A percentile compares a stretch with the other conserved stretches of the same genome.
phyloP scores from a whole-genome alignment of 2,888 invertebrate genomes.

The Stenodema calcarata region DNA sequence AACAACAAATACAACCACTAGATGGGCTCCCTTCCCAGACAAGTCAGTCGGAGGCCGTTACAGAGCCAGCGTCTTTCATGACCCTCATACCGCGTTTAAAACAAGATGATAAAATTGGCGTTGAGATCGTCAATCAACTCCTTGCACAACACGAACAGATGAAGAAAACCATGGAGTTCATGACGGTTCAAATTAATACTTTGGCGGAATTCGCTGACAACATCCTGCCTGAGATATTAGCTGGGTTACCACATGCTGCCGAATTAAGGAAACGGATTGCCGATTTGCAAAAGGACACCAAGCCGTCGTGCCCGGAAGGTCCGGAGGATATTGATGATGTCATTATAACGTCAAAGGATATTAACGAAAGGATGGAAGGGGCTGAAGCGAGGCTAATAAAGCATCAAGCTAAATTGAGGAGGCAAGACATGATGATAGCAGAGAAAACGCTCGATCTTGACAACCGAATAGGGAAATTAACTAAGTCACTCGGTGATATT shows the following conservation, averaged over 20 bases:
- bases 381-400: slow-evolving; percentile 41
- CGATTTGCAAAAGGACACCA: slow-evolving; percentile 21
- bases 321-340: slow-evolving; percentile 10
- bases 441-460: slow-evolving; percentile 44
- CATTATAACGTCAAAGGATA: slow-evolving; percentile 7
- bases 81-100: not conserved
- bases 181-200: slow-evolving; percentile 51
- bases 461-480: not conserved
- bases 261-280: slow-evolving; percentile 10
- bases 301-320: slow-evolving; percentile 10
- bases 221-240: slow-evolving; percentile 34
- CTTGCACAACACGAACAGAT: slow-evolving; percentile 49
- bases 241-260: slow-evolving; percentile 25
- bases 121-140: slow-evolving; percentile 43
- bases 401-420: slow-evolving; percentile 37
- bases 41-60: not conserved
- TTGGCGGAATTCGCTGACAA: slow-evolving; percentile 48
- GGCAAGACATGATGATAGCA: slow-evolving; percentile 43
- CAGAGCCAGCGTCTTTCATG: not conserved
- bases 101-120: not conserved
- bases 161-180: slow-evolving; percentile 43
- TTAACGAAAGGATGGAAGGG: slow-evolving; percentile 37
- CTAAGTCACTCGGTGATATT: slow-evolving; percentile 23
- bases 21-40: not conserved
- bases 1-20: not conserved